Evolutionary conservation across 2,113 vertebrate species (phyloP).

Genomic region (Jacana jacana): DNA sequence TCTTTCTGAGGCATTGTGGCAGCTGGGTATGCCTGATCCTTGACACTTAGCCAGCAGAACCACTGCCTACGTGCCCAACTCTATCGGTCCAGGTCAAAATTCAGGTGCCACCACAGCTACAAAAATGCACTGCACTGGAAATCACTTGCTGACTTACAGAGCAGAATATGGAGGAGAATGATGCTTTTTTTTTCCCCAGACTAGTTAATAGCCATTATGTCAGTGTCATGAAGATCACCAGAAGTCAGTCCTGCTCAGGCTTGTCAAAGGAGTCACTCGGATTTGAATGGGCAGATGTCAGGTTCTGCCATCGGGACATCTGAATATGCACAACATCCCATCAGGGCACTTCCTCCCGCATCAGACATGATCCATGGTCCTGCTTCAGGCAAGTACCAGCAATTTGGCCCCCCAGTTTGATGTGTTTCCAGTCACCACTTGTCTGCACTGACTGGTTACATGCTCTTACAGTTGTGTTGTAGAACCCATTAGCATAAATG

Average conservation of each 20-base stretch:
- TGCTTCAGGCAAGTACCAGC: not conserved
- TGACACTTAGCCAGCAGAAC: not conserved
- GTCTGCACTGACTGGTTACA: not conserved
- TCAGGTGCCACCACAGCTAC: not conserved
- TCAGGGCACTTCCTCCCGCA: not conserved
- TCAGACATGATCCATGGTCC: not conserved
- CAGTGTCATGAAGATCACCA: not conserved
- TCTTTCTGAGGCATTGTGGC: not conserved
- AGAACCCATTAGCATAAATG: not conserved
- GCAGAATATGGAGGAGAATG: not conserved
- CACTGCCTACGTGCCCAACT: not conserved
- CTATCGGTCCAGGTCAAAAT: not conserved
- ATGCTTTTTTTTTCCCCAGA: not conserved
- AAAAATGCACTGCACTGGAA: not conserved
- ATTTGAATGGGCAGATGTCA: not conserved
- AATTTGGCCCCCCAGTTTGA: not conserved
- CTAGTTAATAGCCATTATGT: not conserved
- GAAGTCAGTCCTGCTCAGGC: not conserved
- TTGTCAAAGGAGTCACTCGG: not conserved
- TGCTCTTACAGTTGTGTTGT: not conserved
- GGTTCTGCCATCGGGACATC: not conserved
- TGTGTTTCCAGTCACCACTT: not conserved
- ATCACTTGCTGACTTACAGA: not conserved
- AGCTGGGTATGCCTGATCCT: not conserved
- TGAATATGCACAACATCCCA: not conserved